Evolutionary conservation across 2,797 vertebrate genomes (phyloP), one percentile per base, ranked within the genome.

Genomic region (Enteromius thamalakanensis): DNA sequence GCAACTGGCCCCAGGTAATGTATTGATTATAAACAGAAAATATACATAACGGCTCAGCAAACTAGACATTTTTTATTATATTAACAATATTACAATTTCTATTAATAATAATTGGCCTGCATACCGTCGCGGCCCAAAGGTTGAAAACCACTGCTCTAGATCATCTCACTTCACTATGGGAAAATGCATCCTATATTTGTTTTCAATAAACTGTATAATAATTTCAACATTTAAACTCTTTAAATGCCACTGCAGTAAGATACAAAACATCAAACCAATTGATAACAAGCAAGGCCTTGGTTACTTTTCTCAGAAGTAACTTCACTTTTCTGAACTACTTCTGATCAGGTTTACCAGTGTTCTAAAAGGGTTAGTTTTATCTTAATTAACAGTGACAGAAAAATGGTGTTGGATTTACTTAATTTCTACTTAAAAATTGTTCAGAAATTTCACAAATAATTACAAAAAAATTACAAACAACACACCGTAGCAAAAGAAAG

Each of bases 151-250:
- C 26, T 1, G 26, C 10, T 17, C 17, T 1, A 21, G 7, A 55
- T 34, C 0, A 1, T 67, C 19, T 47, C 51, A 23, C n/a, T 40
- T 7, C 42, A 45, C 70, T 21, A 21, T 21, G 40, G 45, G 32
- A 15, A 72, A 75, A 37, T 53, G 23, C 14, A 72, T 34, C n/a
- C 40, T 4, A 74, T 42, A 32, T 6, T 23, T 19, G 34, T 80
- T 84, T 83, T 74, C 15, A 55, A 45, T n/a, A 72, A 11, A 40
- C 49, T 72, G 64, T 37, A 32, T 37, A 65, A 32, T 42, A 80
- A 10, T 42, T 26, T 79, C 1, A 53, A 4, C 51, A 19, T 42
- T 15, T 79, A 26, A 55, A 40, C 65, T 8, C 34, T 51, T 47
- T 32, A 26, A 72, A 53, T 53, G 32, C 12, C 71, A 26, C 15